Evolutionary conservation across 1,140 invertebrate species (phyloP).

Genomic region (Drosophila simulans): DNA sequence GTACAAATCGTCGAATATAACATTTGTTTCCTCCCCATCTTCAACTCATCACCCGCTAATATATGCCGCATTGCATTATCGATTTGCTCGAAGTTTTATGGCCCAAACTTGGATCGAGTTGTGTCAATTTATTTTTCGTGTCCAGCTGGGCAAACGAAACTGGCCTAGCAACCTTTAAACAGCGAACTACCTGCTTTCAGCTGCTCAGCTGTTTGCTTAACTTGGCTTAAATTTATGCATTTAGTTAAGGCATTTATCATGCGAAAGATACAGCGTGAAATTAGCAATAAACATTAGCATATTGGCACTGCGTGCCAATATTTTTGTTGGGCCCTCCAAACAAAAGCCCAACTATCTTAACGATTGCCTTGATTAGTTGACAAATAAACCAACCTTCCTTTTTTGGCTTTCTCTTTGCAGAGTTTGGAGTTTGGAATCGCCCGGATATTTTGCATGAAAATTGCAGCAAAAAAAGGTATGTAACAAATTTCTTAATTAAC

Average conservation of each 20-base stretch:
- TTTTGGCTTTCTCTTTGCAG: slow-evolving; percentile 69
- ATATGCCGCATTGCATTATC: slow-evolving; percentile 51
- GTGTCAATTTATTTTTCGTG: slow-evolving; percentile 9
- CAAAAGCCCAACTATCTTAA: slow-evolving; percentile 28
- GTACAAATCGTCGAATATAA: background rate
- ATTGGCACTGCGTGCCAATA: slow-evolving; percentile 57
- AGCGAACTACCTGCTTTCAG: slow-evolving; percentile 37
- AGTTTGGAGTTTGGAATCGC: background rate
- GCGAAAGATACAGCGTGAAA: slow-evolving; percentile 45
- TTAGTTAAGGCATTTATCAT: slow-evolving; percentile 56
- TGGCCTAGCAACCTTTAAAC: slow-evolving; percentile 39
- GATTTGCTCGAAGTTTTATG: slow-evolving; percentile 45
- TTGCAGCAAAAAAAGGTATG: slow-evolving; percentile 72
- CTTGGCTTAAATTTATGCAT: slow-evolving; percentile 53
- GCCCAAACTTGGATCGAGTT: slow-evolving; percentile 16
- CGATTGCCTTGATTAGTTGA: slow-evolving; percentile 47
- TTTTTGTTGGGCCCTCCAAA: slow-evolving; percentile 17
- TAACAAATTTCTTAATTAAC: slow-evolving; percentile 53
- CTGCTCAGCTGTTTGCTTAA: slow-evolving; percentile 39
- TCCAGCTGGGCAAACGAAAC: slow-evolving; percentile 46
- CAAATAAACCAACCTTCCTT: slow-evolving; percentile 46
- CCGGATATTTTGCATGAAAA: slow-evolving; percentile 63
- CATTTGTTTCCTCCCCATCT: slow-evolving; percentile 9
- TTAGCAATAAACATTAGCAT: slow-evolving; percentile 55
- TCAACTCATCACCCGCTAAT: slow-evolving; percentile 45